Evolutionary conservation across 1,140 invertebrate species (phyloP), one percentile per base, ranked within the genome.

Genomic region (Semibalanus balanoides): DNA sequence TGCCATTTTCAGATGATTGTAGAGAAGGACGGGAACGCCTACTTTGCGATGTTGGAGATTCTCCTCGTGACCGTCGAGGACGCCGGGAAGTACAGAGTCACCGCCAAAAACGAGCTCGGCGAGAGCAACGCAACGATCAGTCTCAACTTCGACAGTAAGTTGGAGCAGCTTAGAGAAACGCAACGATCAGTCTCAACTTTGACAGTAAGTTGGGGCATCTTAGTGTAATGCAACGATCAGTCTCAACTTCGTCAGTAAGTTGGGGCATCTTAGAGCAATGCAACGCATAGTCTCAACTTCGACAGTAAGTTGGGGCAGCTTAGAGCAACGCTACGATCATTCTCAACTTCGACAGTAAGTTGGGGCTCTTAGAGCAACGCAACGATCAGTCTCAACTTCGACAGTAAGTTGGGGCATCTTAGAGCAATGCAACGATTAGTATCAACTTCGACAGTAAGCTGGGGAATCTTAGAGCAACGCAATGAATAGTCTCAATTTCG

Each of bases 121-220:
- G 95, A 97, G 86, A 95, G 93, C 82, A 96, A 96, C 84, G 95
- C 95, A 64, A 95, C 94, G 64, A 97, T 97, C 84, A 96, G 93
- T 84, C 89, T 97, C 75, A 97, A 97, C 86, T 97, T 97, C 87
- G 95, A 98, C 88, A 96, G 95, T 96, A 90, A 95, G 93, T 93
- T 19, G 35, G n/a, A n/a, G n/a, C n/a, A n/a, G n/a, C n/a, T n/a
- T n/a, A 97, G 86, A 95, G 93, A 82, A 96, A 96, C 84, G 95
- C 95, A 64, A 95, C 94, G 64, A 97, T 97, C 84, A 96, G 93
- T 84, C 89, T 97, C 75, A 97, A 97, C 86, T 97, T 97, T 87
- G 95, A 98, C 88, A 96, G 95, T 96, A 90, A 95, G 93, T 93
- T 19, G 35, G n/a, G n/a, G n/a, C n/a, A n/a, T n/a, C n/a, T n/a